These are phyloP conservation scores for Drosophila neutralis DNA, from an alignment of 2,888 invertebrate genomes.

Conservation along the genomic window DNA sequence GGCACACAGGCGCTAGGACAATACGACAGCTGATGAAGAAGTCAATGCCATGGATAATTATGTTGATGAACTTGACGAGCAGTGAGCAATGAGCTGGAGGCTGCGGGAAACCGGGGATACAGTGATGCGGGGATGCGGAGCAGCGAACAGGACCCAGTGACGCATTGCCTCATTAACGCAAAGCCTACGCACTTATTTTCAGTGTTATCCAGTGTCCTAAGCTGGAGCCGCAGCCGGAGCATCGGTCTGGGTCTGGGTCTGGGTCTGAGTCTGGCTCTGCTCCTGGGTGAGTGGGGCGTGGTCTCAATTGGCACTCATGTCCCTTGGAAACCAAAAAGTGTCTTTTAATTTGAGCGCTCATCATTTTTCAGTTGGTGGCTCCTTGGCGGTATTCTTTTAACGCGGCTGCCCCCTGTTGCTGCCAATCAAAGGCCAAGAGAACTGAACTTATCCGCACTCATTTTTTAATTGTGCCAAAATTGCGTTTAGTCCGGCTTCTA, in stretches of 20 bases:
- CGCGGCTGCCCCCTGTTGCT: background rate
- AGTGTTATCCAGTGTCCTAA: background rate
- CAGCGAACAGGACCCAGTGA: constrained; percentile 59
- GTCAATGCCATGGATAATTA: constrained; percentile 78
- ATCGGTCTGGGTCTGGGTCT: background rate
- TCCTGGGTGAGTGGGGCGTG: constrained; percentile 2
- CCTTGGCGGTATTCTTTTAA: background rate
- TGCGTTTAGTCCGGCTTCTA: constrained; percentile 51
- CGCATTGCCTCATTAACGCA: constrained; percentile 79
- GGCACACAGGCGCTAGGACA: constrained; percentile 47
- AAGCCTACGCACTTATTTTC: constrained; percentile 67
- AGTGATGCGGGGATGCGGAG: background rate
- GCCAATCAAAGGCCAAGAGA: constrained; percentile 64
- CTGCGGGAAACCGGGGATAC: too few relatives aligned
- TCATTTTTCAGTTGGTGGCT: constrained; percentile 24
- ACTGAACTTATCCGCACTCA: constrained; percentile 70
- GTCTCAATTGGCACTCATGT: constrained; percentile 75
- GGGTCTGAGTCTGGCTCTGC: background rate
- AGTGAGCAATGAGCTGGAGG: constrained; percentile 19
- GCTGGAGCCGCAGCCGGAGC: background rate
- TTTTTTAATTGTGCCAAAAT: constrained; percentile 69
- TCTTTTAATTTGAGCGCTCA: constrained; percentile 69
- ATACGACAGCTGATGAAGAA: constrained; percentile 75
- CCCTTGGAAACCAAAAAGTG: constrained; percentile 68
- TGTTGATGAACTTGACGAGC: constrained; percentile 76